Percentiles rank a stretch among this genome's conserved stretches.
These are phyloP conservation scores for Lasioglossum zephyrum DNA, from an alignment of 2,888 invertebrate genomes.

Conservation along the genomic window DNA sequence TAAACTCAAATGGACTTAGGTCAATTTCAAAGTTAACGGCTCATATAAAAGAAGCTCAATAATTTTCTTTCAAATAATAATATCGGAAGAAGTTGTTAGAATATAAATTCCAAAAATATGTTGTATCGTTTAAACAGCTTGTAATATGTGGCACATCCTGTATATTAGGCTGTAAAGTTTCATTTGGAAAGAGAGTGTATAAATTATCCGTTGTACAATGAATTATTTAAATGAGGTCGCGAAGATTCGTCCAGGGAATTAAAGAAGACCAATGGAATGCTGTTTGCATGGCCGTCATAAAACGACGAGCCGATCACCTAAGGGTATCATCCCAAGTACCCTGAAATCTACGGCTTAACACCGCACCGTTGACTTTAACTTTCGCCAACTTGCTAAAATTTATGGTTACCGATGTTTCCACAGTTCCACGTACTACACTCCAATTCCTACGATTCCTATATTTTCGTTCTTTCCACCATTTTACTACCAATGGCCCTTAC, in stretches of 20 bases:
- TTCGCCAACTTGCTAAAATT: not conserved
- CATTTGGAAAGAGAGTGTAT: not conserved
- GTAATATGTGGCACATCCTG: no score
- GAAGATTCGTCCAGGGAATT: not conserved
- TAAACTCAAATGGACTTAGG: no score
- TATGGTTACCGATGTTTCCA: constrained; percentile 7
- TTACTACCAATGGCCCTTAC: not conserved
- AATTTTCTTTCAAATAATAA: no score
- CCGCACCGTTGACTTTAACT: constrained; percentile 5
- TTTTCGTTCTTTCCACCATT: not conserved
- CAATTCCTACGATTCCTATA: not conserved
- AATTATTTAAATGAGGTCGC: not conserved
- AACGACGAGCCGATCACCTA: constrained; percentile 2
- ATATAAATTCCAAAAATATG: no score
- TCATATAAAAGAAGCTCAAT: no score
- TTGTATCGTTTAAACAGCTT: no score
- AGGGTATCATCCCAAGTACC: not conserved
- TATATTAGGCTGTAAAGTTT: not conserved
- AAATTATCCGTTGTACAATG: not conserved
- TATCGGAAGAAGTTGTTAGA: no score
- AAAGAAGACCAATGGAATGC: not conserved
- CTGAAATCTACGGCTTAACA: not conserved
- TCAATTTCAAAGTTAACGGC: no score
- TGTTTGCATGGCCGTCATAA: not conserved
- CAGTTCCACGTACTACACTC: not conserved